A percentile compares a stretch with the other conserved stretches of the same genome.
phyloP scores from a whole-genome alignment of 2,888 invertebrate genomes.

The Meteorus colon region DNA sequence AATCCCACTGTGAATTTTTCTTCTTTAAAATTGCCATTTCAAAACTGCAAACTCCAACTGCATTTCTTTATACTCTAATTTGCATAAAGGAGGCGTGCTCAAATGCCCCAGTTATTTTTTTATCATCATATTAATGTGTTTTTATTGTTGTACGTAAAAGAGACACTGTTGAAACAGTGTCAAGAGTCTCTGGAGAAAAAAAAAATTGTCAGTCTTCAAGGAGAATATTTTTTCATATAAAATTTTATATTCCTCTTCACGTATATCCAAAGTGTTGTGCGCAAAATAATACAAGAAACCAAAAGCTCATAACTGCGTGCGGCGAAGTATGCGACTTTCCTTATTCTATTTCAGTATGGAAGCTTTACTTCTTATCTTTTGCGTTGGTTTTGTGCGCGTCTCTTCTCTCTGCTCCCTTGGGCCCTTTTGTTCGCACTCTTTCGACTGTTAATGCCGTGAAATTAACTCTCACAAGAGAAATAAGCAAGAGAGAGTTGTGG shows the following conservation, averaged over 20 bases:
- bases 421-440: slow-evolving; percentile 73
- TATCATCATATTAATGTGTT: background rate
- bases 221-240: background rate
- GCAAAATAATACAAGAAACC: background rate
- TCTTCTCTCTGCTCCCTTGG: slow-evolving; percentile 56
- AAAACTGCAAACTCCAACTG: too few relatives aligned
- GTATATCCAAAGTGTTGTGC: background rate
- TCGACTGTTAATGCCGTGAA: slow-evolving; percentile 72
- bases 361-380: slow-evolving; percentile 58
- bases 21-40: too few relatives aligned
- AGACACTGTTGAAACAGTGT: background rate
- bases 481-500: slow-evolving; percentile 26
- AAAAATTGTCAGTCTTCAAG: background rate
- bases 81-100: too few relatives aligned
- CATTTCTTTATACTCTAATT: too few relatives aligned
- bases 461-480: slow-evolving; percentile 64
- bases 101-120: background rate
- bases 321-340: background rate
- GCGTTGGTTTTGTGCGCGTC: slow-evolving; percentile 19
- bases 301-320: background rate
- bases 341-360: slow-evolving; percentile 2
- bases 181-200: background rate
- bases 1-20: too few relatives aligned
- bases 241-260: background rate
- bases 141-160: background rate